phyloP scores from a whole-genome alignment of 1,140 invertebrate genomes.

The Caenorhabditis tropicalis region DNA sequence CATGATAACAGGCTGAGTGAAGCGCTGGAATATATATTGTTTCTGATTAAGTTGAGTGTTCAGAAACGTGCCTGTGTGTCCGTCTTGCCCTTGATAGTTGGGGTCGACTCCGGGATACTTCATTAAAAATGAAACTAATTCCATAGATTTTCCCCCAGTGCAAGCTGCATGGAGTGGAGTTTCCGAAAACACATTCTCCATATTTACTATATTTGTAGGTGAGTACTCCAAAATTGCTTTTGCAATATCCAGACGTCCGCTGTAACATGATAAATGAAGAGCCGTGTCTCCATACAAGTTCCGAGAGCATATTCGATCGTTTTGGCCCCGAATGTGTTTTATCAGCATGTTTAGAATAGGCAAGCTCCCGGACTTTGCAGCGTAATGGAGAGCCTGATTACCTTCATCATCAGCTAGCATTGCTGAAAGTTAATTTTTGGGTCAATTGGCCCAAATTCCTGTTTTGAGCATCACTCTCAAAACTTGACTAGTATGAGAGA shows the following conservation, averaged over 20 bases:
- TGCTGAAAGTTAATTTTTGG: too few relatives aligned
- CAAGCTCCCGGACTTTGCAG: constrained; percentile 74
- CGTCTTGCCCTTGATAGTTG: constrained; percentile 74
- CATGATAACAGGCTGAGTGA: constrained; percentile 75
- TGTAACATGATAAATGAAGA: constrained; percentile 74
- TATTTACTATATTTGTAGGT: constrained; percentile 67
- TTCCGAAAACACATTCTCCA: constrained; percentile 75
- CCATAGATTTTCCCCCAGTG: constrained; percentile 74
- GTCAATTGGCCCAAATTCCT: too few relatives aligned
- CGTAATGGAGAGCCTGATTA: constrained; percentile 74
- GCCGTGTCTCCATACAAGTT: constrained; percentile 75
- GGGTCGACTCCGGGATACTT: constrained; percentile 73
- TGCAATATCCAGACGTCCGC: constrained; percentile 73
- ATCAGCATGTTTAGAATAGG: constrained; percentile 73
- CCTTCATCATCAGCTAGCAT: constrained; percentile 74
- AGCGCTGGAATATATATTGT: constrained; percentile 65
- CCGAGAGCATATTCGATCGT: constrained; percentile 25
- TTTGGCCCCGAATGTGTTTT: constrained; percentile 60
- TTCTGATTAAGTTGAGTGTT: neutral
- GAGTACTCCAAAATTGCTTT: constrained; percentile 69
- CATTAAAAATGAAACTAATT: constrained; percentile 74
- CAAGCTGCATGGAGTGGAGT: constrained; percentile 75
- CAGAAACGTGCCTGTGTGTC: constrained; percentile 73
- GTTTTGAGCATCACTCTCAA: too few relatives aligned
- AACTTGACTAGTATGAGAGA: neutral